These are phyloP conservation scores for Enteromius radiatus DNA, from an alignment of 2,797 vertebrate genomes.

Conservation along the genomic window DNA sequence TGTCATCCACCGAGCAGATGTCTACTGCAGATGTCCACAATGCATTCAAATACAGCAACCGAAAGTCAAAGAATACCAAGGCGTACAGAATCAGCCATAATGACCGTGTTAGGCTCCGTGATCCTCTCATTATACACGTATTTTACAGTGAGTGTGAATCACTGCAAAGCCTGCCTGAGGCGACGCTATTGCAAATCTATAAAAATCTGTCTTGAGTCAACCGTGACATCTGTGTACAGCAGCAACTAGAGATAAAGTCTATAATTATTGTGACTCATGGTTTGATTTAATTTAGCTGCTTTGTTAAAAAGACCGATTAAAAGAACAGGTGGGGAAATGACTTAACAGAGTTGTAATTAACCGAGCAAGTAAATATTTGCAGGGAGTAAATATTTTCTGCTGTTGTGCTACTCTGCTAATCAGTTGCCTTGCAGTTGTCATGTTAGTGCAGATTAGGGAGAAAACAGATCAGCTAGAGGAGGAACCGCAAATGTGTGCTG, in stretches of 20 bases:
- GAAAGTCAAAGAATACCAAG: constrained; percentile 4
- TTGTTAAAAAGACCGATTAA: constrained; percentile 42
- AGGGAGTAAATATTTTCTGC: constrained; percentile 34
- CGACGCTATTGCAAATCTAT: constrained; percentile 34
- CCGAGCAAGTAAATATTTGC: constrained; percentile 40
- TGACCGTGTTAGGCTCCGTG: neutral
- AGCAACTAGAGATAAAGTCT: constrained; percentile 39
- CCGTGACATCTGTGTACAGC: constrained; percentile 41
- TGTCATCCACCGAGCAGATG: constrained; percentile 54
- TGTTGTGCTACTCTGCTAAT: constrained; percentile 31
- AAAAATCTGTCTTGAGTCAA: constrained; percentile 44
- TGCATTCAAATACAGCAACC: constrained; percentile 21
- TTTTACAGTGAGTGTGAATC: constrained; percentile 36
- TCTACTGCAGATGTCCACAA: constrained; percentile 54
- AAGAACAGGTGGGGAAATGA: constrained; percentile 54
- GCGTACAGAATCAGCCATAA: constrained; percentile 11
- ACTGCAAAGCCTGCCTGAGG: constrained; percentile 26
- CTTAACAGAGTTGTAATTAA: constrained; percentile 47
- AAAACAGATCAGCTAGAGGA: neutral
- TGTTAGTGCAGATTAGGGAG: neutral
- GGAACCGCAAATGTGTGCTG: constrained; percentile 1
- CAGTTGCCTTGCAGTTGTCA: constrained; percentile 4
- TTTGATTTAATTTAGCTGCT: constrained; percentile 45
- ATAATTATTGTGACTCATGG: constrained; percentile 53
- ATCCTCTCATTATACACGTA: constrained; percentile 18